Evolutionary conservation across 2,113 vertebrate genomes (phyloP).

Genomic region (Myotis lucifugus): DNA sequence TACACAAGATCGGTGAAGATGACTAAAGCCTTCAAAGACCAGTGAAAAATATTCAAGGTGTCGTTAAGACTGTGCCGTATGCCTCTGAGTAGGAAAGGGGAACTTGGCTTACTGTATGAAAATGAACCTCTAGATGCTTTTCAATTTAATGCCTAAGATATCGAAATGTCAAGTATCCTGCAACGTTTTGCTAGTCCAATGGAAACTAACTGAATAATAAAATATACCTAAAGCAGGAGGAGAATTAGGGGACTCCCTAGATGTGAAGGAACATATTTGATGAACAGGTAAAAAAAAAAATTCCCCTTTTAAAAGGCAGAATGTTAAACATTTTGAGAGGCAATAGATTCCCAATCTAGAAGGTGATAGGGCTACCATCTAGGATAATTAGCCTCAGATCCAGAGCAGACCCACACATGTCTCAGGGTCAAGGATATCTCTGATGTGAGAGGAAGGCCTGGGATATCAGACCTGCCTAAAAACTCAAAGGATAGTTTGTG

Average conservation of each 20-base stretch:
- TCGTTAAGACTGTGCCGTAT: background rate
- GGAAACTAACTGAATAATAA: conserved; percentile 49
- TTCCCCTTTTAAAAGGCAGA: background rate
- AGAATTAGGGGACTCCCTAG: conserved; percentile 17
- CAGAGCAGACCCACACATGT: background rate
- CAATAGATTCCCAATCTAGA: background rate
- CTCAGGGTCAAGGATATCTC: conserved; percentile 2
- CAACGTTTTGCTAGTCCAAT: background rate
- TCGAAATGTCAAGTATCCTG: background rate
- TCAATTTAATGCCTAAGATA: background rate
- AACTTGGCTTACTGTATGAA: background rate
- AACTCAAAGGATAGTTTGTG: background rate
- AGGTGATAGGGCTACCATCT: background rate
- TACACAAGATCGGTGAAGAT: background rate
- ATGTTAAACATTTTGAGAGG: conserved; percentile 39
- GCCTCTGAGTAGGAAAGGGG: background rate
- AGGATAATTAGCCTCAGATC: conserved; percentile 1
- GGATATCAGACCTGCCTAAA: background rate
- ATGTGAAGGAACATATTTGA: conserved; percentile 41
- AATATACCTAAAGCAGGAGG: background rate
- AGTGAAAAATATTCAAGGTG: background rate
- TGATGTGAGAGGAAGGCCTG: background rate
- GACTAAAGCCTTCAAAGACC: background rate
- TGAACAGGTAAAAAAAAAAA: conserved; percentile 32
- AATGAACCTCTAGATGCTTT: background rate